Conservation (phyloP, 2,113 vertebrate species). For the Perognathus longimembris region DNA sequence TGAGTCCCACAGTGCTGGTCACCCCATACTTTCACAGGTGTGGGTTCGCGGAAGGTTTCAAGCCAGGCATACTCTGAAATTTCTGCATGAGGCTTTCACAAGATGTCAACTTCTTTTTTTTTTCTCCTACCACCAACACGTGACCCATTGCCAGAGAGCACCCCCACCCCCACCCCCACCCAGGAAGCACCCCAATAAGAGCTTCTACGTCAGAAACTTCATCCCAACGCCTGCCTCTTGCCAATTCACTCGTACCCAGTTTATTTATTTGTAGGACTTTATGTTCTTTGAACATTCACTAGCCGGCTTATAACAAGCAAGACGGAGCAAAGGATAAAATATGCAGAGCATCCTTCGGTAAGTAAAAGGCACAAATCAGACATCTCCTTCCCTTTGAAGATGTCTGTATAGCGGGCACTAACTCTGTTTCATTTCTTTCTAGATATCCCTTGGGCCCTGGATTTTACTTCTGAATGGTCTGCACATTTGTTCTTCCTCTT, state of each 20-base stretch:
- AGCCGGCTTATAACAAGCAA: conserved; percentile 86
- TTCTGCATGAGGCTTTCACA: neutral
- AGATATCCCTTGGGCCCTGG: conserved; percentile 84
- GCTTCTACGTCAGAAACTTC: conserved; percentile 65
- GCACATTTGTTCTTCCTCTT: conserved; percentile 63
- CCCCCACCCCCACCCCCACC: too few species aligned
- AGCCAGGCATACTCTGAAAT: conserved; percentile 34
- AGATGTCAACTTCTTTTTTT: conserved; percentile 39
- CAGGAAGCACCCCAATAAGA: too few species aligned
- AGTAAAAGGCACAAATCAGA: conserved; percentile 87
- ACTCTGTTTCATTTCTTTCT: conserved; percentile 89
- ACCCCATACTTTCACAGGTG: neutral
- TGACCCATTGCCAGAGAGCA: too few species aligned
- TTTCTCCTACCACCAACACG: neutral
- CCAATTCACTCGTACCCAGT: conserved; percentile 74
- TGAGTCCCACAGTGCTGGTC: neutral
- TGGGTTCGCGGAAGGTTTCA: conserved; percentile 22
- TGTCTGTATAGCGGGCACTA: conserved; percentile 79
- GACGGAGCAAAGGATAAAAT: conserved; percentile 85
- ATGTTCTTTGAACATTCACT: conserved; percentile 91
- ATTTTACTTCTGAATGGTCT: conserved; percentile 82
- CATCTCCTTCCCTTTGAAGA: conserved; percentile 86
- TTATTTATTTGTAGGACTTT: conserved; percentile 89
- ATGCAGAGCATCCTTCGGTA: conserved; percentile 85
- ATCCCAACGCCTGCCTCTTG: conserved; percentile 80